A percentile compares a stretch with the other conserved stretches of the same genome.
phyloP scores from a whole-genome alignment of 35 echinoderm and acorn worm genomes.

The Nesometra sesokonis region DNA sequence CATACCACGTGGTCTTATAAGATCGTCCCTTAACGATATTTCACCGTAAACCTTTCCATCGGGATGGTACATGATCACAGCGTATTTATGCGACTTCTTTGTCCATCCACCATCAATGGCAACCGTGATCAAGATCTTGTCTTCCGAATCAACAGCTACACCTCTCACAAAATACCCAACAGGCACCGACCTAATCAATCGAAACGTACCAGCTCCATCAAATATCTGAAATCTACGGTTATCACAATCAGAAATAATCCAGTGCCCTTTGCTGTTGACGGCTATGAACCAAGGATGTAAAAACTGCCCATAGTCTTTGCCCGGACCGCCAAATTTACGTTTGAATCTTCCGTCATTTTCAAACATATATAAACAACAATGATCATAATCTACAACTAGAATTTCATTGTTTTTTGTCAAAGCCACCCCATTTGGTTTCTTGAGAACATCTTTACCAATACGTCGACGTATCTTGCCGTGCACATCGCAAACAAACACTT shows the following conservation, averaged over 20 bases:
- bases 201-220: neutral
- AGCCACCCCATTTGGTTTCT: neutral
- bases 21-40: neutral
- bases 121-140: neutral
- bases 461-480: neutral
- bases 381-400: neutral
- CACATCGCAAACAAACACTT: neutral
- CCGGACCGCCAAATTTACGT: neutral
- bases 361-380: neutral
- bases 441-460: neutral
- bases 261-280: neutral
- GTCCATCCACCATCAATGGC: neutral
- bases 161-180: neutral
- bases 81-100: neutral
- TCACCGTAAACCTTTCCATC: neutral
- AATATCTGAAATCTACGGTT: neutral
- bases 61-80: neutral
- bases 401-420: neutral
- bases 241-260: neutral
- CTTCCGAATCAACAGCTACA: neutral
- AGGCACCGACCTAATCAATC: neutral
- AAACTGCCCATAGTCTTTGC: neutral
- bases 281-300: neutral
- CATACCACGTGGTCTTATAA: neutral
- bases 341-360: neutral